Percentiles rank a stretch among this genome's conserved stretches.
These are phyloP conservation scores for Esox masquinongy DNA, from an alignment of 2,797 vertebrate species.

Conservation along the genomic window DNA sequence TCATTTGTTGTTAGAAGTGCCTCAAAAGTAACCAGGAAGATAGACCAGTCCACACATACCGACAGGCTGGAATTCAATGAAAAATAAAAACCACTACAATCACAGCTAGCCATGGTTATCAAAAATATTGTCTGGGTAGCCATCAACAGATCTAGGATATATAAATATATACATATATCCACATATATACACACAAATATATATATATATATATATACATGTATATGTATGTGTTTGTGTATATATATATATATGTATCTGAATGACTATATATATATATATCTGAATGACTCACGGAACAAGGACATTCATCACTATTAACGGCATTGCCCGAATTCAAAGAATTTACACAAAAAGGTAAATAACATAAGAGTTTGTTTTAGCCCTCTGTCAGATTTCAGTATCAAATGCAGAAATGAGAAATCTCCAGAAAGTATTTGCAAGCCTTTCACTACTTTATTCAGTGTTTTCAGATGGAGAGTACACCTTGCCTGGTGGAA, in stretches of 20 bases:
- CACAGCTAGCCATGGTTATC: slow-evolving; percentile 28
- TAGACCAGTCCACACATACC: slow-evolving; percentile 12
- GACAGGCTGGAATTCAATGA: slow-evolving; percentile 35
- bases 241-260: too few relatives aligned
- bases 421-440: not conserved
- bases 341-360: slow-evolving; percentile 1
- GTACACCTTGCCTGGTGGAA: slow-evolving; percentile 38
- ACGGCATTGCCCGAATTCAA: slow-evolving; percentile 22
- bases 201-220: too few relatives aligned
- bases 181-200: too few relatives aligned
- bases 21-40: not conserved
- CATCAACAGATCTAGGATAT: not conserved
- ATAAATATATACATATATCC: too few relatives aligned
- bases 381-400: too few relatives aligned
- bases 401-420: not conserved
- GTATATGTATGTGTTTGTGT: too few relatives aligned
- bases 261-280: slow-evolving; percentile 10
- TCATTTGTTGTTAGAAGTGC: not conserved
- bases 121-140: slow-evolving; percentile 25
- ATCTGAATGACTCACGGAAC: slow-evolving; percentile 21
- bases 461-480: not conserved
- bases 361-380: not conserved
- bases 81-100: slow-evolving; percentile 29
- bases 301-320: slow-evolving; percentile 18
- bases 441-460: not conserved